These are phyloP conservation scores for Setipinna tenuifilis DNA, from an alignment of 2,797 vertebrate species.

Conservation along the genomic window DNA sequence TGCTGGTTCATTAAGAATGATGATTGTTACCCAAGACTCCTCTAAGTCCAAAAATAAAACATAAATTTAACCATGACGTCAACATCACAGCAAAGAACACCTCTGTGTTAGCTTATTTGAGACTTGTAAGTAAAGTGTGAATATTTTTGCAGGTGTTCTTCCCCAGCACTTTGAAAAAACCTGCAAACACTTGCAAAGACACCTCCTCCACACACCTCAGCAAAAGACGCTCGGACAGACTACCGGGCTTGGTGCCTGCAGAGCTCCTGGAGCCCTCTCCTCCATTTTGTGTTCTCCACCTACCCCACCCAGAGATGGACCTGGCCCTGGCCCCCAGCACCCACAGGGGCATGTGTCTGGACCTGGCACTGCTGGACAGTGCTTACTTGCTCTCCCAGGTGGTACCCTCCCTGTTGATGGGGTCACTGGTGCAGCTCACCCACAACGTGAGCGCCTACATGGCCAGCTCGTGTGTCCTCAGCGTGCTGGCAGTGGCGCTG, in stretches of 20 bases:
- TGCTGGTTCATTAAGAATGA: background rate
- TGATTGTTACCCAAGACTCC: background rate
- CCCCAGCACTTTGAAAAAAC: constrained; percentile 58
- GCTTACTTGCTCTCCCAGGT: constrained; percentile 87
- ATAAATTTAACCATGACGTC: background rate
- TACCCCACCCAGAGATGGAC: constrained; percentile 46
- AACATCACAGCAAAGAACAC: background rate
- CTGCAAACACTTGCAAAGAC: constrained; percentile 20
- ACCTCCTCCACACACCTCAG: constrained; percentile 47
- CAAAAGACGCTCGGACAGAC: constrained; percentile 57
- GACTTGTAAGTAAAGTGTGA: background rate
- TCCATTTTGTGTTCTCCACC: constrained; percentile 59
- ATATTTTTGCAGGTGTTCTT: constrained; percentile 75
- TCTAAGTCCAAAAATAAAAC: background rate
- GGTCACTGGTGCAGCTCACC: constrained; percentile 81
- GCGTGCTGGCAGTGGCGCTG: constrained; percentile 81
- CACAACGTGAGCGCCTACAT: constrained; percentile 82
- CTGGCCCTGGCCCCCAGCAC: constrained; percentile 35
- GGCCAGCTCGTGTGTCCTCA: constrained; percentile 74
- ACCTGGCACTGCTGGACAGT: constrained; percentile 86
- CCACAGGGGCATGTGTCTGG: constrained; percentile 81
- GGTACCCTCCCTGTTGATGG: constrained; percentile 81
- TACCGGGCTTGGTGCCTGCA: background rate
- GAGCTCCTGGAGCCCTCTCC: background rate
- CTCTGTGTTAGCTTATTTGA: background rate